These are phyloP conservation scores for Unio delphinus DNA, from an alignment of 2,888 invertebrate species.

Conservation along the genomic window DNA sequence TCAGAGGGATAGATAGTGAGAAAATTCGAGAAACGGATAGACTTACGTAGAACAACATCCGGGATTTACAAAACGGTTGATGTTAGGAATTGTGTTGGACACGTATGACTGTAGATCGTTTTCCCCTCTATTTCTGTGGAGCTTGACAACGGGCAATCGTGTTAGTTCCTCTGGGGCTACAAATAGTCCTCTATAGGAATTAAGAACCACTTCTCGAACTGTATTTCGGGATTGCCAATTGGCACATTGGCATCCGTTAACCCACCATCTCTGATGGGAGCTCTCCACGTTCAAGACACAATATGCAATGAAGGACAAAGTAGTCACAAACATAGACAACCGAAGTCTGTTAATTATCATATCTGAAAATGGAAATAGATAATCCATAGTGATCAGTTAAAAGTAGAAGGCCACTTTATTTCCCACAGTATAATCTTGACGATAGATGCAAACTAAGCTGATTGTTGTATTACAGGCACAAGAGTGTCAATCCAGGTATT, in stretches of 20 bases:
- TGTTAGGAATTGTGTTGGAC: conserved; percentile 33
- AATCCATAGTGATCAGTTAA: too few relatives aligned
- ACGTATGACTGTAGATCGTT: conserved; percentile 28
- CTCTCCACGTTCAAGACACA: conserved; percentile 16
- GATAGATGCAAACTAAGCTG: too few relatives aligned
- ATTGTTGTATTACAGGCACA: too few relatives aligned
- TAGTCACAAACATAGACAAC: too few relatives aligned
- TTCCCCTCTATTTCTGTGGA: conserved; percentile 33
- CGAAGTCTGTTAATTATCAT: too few relatives aligned
- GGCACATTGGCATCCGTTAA: conserved; percentile 36
- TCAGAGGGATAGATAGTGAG: too few relatives aligned
- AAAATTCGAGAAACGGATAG: not conserved
- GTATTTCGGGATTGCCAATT: conserved; percentile 37
- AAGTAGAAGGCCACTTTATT: too few relatives aligned
- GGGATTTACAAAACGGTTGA: conserved; percentile 30
- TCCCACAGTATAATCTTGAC: too few relatives aligned
- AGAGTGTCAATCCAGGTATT: too few relatives aligned
- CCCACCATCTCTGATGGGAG: conserved; percentile 42
- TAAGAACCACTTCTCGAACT: conserved; percentile 36
- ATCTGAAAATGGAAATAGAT: too few relatives aligned
- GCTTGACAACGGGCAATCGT: conserved; percentile 40
- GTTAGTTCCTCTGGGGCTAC: conserved; percentile 34
- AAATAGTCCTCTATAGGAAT: conserved; percentile 42
- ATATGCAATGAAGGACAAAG: conserved; percentile 1
- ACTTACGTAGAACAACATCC: conserved; percentile 37